phyloP scores from a whole-genome alignment of 2,797 vertebrate genomes.

The Pagetopsis macropterus region DNA sequence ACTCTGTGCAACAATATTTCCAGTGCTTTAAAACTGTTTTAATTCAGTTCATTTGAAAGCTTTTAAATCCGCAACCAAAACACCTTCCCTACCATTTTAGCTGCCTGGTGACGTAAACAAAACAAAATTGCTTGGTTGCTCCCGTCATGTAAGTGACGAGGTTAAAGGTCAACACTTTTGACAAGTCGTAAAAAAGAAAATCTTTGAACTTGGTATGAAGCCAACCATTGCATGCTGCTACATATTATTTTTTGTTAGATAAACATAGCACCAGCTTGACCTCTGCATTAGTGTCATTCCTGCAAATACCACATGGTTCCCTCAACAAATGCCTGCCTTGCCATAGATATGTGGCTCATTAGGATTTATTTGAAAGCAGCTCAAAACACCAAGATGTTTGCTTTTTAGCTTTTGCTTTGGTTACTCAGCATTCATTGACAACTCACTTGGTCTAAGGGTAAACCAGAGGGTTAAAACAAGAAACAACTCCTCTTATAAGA shows the following conservation, averaged over 20 bases:
- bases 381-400: background rate
- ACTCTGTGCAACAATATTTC: background rate
- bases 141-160: slow-evolving; percentile 23
- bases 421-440: slow-evolving; percentile 44
- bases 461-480: slow-evolving; percentile 13
- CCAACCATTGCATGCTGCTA: slow-evolving; percentile 5
- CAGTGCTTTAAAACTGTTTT: slow-evolving; percentile 9
- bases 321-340: slow-evolving; percentile 42
- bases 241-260: slow-evolving; percentile 53
- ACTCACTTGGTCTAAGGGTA: slow-evolving; percentile 18
- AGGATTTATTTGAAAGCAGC: background rate
- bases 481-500: slow-evolving; percentile 12
- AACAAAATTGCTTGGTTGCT: slow-evolving; percentile 11
- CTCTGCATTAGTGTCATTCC: slow-evolving; percentile 53
- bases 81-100: slow-evolving; percentile 9
- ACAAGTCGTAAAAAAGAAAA: slow-evolving; percentile 11
- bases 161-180: slow-evolving; percentile 34
- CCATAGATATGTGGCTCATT: slow-evolving; percentile 9
- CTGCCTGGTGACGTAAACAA: slow-evolving; percentile 3
- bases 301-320: slow-evolving; percentile 53
- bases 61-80: slow-evolving; percentile 10
- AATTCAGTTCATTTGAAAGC: slow-evolving; percentile 16
- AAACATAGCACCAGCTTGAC: slow-evolving; percentile 50
- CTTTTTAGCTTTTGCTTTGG: slow-evolving; percentile 17
- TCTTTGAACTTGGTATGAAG: slow-evolving; percentile 44